These are phyloP conservation scores for Neomonachus schauinslandi DNA, from an alignment of 2,113 vertebrate genomes.

Conservation along the genomic window DNA sequence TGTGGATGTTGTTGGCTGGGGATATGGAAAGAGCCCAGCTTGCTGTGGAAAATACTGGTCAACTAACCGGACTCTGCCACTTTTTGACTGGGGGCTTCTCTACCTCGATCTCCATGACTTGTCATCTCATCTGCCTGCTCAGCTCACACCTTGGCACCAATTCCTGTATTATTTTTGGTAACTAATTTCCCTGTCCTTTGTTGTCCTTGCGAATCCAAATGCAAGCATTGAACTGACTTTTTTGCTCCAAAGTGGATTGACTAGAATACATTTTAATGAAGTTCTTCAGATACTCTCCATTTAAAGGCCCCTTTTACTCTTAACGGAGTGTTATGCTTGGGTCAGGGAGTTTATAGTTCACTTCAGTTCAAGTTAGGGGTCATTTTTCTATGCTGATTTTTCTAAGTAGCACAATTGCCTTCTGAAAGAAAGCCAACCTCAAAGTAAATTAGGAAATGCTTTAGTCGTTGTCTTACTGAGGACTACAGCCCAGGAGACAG, in stretches of 20 bases:
- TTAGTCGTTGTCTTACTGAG: not conserved
- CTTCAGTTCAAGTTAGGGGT: not conserved
- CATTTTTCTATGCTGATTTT: not conserved
- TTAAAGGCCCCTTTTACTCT: not conserved
- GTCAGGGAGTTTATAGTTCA: not conserved
- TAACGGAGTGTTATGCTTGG: not conserved
- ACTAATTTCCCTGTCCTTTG: not conserved
- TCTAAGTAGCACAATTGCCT: not conserved
- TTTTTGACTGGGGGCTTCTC: not conserved
- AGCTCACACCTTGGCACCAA: not conserved
- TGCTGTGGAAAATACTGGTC: not conserved
- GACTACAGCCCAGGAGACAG: not conserved
- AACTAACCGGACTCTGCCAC: not conserved
- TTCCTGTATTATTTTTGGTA: not conserved
- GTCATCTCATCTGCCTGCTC: not conserved
- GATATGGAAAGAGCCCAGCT: not conserved
- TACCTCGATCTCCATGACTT: not conserved
- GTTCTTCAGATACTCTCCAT: not conserved
- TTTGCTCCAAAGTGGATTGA: not conserved
- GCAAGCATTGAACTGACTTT: not conserved
- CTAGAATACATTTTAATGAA: not conserved
- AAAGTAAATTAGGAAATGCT: not conserved
- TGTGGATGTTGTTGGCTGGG: not conserved
- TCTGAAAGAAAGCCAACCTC: not conserved
- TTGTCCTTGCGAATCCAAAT: not conserved